phyloP scores from a whole-genome alignment of 1,140 invertebrate genomes.

The Drosophila tsacasi region DNA sequence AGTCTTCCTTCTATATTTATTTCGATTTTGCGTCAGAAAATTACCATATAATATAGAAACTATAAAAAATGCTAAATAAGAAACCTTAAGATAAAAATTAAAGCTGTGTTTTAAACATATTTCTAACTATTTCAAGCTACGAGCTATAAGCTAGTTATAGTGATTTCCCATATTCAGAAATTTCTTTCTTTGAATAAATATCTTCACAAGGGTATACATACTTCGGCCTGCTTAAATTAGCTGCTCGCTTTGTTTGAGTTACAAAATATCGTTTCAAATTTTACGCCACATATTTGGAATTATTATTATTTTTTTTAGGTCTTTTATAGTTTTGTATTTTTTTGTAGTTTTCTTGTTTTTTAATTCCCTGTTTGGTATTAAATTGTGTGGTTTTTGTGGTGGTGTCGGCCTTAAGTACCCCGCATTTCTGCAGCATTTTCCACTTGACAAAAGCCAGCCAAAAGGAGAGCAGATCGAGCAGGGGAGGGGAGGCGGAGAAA shows the following conservation, averaged over 20 bases:
- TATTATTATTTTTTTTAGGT: conserved; percentile 5
- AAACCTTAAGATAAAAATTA: too few species aligned
- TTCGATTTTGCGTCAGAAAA: too few species aligned
- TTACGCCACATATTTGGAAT: conserved; percentile 12
- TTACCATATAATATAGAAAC: too few species aligned
- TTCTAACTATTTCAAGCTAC: too few species aligned
- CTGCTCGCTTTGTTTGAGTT: conserved; percentile 11
- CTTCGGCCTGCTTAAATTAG: neutral
- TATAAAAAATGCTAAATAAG: too few species aligned
- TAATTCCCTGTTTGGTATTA: conserved; percentile 69
- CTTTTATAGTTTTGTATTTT: conserved; percentile 2
- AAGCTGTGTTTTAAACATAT: too few species aligned
- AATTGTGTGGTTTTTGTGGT: conserved; percentile 80
- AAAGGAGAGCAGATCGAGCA: conserved; percentile 15
- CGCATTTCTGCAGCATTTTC: conserved; percentile 76
- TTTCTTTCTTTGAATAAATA: too few species aligned
- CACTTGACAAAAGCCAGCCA: conserved; percentile 67
- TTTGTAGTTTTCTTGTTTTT: conserved; percentile 10
- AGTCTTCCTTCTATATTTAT: too few species aligned
- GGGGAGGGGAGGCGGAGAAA: neutral
- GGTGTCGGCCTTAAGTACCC: conserved; percentile 69
- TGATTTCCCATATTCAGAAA: too few species aligned
- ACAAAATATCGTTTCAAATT: conserved; percentile 46
- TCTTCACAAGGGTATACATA: neutral
- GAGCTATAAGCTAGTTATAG: too few species aligned